Percentiles rank a stretch among this genome's conserved stretches.
Evolutionary conservation across 2,113 vertebrate species (phyloP).

Genomic region (Clupea harengus): DNA sequence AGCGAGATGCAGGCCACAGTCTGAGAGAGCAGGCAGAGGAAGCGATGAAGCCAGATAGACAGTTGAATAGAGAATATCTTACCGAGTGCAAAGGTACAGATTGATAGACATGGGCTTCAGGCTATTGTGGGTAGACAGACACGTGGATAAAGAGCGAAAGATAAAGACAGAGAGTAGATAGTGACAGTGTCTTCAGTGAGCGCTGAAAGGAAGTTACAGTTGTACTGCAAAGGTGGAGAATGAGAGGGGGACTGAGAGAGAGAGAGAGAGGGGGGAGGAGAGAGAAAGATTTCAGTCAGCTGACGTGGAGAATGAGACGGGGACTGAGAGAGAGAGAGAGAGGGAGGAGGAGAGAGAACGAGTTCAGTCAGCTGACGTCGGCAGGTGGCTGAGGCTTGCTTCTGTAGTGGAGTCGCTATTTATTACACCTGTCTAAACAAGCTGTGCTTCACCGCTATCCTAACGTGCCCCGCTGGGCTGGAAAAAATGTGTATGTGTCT

Average conservation of each 20-base stretch:
- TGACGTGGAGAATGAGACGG: background rate
- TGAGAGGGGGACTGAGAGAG: background rate
- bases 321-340: background rate
- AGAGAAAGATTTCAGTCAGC: background rate
- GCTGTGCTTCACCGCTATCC: background rate
- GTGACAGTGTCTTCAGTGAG: background rate
- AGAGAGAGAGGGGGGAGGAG: background rate
- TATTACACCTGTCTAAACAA: slow-evolving; percentile 15
- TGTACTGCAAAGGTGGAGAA: background rate
- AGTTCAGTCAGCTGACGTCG: background rate
- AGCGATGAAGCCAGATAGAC: background rate
- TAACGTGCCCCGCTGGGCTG: background rate
- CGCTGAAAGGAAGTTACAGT: background rate
- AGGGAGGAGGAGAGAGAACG: background rate
- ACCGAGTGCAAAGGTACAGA: background rate
- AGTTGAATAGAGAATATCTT: background rate
- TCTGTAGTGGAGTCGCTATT: background rate
- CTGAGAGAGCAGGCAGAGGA: background rate
- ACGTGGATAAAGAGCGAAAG: background rate
- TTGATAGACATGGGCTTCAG: background rate
- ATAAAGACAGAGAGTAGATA: background rate
- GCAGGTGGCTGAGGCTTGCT: background rate
- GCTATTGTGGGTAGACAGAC: background rate
- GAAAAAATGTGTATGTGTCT: background rate
- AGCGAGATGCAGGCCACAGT: background rate